These are phyloP conservation scores for Notothenia rossii DNA, from an alignment of 2,113 vertebrate genomes.

Conservation along the genomic window DNA sequence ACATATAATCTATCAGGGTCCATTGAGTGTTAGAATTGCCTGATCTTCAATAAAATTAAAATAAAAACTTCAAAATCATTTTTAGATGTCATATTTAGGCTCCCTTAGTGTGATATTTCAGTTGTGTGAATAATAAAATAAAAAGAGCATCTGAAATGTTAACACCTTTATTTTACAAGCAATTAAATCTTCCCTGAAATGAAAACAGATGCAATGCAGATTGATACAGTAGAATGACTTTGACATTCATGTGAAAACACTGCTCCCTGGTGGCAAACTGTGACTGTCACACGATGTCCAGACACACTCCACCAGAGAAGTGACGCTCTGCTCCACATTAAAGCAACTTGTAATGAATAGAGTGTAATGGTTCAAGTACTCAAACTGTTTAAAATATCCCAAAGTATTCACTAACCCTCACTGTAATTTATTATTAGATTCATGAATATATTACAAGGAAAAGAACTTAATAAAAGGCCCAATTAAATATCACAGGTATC, in stretches of 20 bases:
- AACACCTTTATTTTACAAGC: conserved; percentile 70
- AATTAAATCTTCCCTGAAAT: conserved; percentile 73
- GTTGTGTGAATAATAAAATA: conserved; percentile 19
- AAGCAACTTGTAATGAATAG: conserved; percentile 3
- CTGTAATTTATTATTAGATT: conserved; percentile 85
- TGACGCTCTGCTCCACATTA: conserved; percentile 5
- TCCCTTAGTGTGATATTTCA: neutral
- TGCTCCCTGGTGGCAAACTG: conserved; percentile 75
- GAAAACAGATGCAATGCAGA: conserved; percentile 53
- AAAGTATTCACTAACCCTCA: conserved; percentile 55
- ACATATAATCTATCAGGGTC: neutral
- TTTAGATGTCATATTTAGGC: neutral
- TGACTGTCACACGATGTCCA: conserved; percentile 18
- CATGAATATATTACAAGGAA: conserved; percentile 85
- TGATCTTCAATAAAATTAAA: too few species aligned
- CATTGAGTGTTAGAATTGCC: neutral
- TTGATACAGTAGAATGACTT: conserved; percentile 56
- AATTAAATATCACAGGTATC: conserved; percentile 82
- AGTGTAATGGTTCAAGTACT: conserved; percentile 17
- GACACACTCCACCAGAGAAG: conserved; percentile 1
- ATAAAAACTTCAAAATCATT: neutral
- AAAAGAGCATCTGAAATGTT: conserved; percentile 37
- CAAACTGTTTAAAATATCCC: conserved; percentile 30
- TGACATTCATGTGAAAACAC: conserved; percentile 66
- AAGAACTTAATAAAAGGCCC: conserved; percentile 83